Conservation (phyloP, 2,888 invertebrate species). For the Harpalus rubripes region DNA sequence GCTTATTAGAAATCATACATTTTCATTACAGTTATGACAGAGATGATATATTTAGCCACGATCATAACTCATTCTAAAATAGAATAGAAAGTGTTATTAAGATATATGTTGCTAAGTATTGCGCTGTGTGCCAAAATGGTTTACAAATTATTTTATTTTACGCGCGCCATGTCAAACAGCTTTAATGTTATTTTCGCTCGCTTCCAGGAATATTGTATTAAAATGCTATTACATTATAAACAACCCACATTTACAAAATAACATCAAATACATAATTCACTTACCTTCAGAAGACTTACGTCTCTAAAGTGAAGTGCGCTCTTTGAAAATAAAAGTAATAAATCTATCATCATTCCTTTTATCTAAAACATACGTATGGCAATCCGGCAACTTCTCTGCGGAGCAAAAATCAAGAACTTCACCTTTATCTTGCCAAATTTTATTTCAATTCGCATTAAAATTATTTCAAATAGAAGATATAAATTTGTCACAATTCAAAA, state of each 20-base stretch:
- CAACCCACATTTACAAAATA: conserved; percentile 3
- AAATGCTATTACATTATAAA: conserved; percentile 30
- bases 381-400: background rate
- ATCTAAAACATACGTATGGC: background rate
- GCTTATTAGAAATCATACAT: conserved; percentile 48
- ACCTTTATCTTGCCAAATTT: too few relatives aligned
- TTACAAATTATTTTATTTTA: conserved; percentile 52
- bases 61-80: conserved; percentile 60
- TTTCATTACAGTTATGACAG: conserved; percentile 49
- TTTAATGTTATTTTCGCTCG: conserved; percentile 23
- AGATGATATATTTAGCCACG: conserved; percentile 58
- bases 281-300: background rate
- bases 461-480: too few relatives aligned
- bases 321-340: background rate
- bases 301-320: background rate
- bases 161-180: conserved; percentile 24
- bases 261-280: conserved; percentile 7
- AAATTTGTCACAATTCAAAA: too few relatives aligned
- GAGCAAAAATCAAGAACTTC: too few relatives aligned
- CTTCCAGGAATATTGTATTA: conserved; percentile 39
- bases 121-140: conserved; percentile 43
- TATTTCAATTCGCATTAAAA: too few relatives aligned
- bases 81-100: conserved; percentile 58
- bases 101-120: conserved; percentile 46
- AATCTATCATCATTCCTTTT: background rate